Evolutionary conservation across 2,797 vertebrate genomes (phyloP), one percentile per base, ranked within the genome.

Genomic region (Silurus aristotelis): DNA sequence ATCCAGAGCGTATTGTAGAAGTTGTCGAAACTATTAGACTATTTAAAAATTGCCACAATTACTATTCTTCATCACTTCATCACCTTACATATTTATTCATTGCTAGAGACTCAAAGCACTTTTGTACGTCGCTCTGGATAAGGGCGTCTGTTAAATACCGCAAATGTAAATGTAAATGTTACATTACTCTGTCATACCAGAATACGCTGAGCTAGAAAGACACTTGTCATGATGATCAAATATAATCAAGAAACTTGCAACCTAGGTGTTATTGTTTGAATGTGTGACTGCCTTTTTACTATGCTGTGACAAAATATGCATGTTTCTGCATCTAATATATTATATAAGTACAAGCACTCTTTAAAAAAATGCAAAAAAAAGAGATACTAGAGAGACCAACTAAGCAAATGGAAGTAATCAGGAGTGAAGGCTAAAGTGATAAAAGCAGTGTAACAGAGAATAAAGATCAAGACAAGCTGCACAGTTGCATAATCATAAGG

Each of bases 221-320:
- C 78, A 80, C 12, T 64, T 79, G 56, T 64, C 77, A 80, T 52
- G 9, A 66, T 52, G 12, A 66, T 66, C 25, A 52, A 43, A 79
- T 80, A 66, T 12, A 80, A 66, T 19, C 61, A 14, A n/a, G n/a
- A 6, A 80, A 66, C 60, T 79, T 64, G 61, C 38, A 48, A 25
- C 20, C 17, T 80, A 66, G 61, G 61, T 66, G 78, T 80, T 80
- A 66, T 22, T 48, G 77, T 48, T 64, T 48, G 43, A 64, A 80
- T 2, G 43, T 80, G 78, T 66, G 78, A 80, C 31, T 78, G 76
- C 56, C 56, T 61, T 61, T 61, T 78, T 78, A 60, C 61, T 38
- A 80, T 80, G 43, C 43, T 66, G 48, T 79, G 58, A 31, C 80
- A 85, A 87, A 85, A 71, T 80, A 82, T 82, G 81, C 79, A 88